Base-by-base conservation (phyloP, 2,888 invertebrate species). In the Acronicta aceris region DNA sequence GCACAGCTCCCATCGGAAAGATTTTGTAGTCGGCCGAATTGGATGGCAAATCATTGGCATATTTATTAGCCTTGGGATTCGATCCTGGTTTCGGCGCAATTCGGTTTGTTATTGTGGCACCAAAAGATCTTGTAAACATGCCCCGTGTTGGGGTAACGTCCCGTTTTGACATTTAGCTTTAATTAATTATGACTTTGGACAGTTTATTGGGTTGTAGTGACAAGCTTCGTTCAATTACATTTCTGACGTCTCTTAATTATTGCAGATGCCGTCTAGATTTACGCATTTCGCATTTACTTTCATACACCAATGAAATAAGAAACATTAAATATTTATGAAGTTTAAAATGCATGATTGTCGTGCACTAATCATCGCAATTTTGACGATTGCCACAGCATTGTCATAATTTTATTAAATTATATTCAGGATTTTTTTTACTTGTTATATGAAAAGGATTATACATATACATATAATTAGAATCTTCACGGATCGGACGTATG, bases 1-100 rank as follows among this genome's bases (percentile, higher is more conserved):
- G 81, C 79, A 85, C 79, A 81, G 81, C 77, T 90, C 92, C 92
- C 92, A 84, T 89, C 82, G 91, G 92, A 89, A 91, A 90, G 90
- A 92, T 92, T 92, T 84, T 77, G 83, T 80, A 85, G 84, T 83
- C 85, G 78, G 81, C 79, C 84, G 90, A 89, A 91, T 91, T 89
- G 92, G 89, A 89, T 88, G 87, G 84, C 84, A 87, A 90, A 87
- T 91, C 90, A 90, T 90, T 89, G 90, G 92, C 90, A 91, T 92
- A 92, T 93, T 91, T 93, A 92, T 91, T 90, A 90, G 91, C 69
- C 81, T 75, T 74, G 89, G 90, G 93, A 90, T 81, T 87, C 78
- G 79, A 83, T 81, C 76, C 73, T 71, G 78, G 79, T 79, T 80
- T 79, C 78, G 78, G 74, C 79, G 65, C 75, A 71, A 67, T 68